Evolutionary conservation across 1,140 invertebrate species (phyloP), one percentile per base, ranked within the genome.

Genomic region (Pseudobourletiella spinata): DNA sequence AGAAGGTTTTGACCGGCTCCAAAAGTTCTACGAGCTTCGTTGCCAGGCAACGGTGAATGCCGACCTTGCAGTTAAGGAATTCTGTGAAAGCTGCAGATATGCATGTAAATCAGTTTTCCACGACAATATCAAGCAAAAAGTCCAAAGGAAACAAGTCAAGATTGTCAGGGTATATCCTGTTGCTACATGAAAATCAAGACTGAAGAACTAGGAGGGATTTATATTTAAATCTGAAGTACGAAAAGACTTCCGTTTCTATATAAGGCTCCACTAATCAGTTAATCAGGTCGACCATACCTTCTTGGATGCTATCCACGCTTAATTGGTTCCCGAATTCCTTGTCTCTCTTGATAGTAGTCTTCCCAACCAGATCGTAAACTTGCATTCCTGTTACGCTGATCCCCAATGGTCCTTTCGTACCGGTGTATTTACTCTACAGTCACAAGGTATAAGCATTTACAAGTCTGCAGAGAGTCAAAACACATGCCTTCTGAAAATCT

Each of bases 321-420:
- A 58, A 46, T 6, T 42, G 30, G 20, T 51, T 57, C 20, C 61
- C 61, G 29, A 46, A 57, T 50, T 57, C 52, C 15, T 24, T 56
- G 11, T 58, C 61, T 8, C 25, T 32, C 30, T 57, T 63, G 20
- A 63, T 11, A 0, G 24, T 25, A 4, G 14, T 3, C 30, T 54
- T 0, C 14, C 54, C 24, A n/a, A 20, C 29, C 20, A 64, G 25
- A 51, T 64, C 48, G 22, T 64, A 59, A 57, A 46, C 52, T 14
- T 54, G 48, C 56, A 64, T 64, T 18, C 62, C 62, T 3, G 62
- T 57, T n/a, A 64, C 26, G 20, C 56, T 59, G 56, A 64, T 52
- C 1, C 62, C 62, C 15, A 64, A 42, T 16, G 55, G 50, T 18
- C 30, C 44, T 54, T 59, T 58, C 14, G 62, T 64, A 4, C 56